Evolutionary conservation across 2,113 vertebrate genomes (phyloP).

Genomic region (Ceyx margarethae): DNA sequence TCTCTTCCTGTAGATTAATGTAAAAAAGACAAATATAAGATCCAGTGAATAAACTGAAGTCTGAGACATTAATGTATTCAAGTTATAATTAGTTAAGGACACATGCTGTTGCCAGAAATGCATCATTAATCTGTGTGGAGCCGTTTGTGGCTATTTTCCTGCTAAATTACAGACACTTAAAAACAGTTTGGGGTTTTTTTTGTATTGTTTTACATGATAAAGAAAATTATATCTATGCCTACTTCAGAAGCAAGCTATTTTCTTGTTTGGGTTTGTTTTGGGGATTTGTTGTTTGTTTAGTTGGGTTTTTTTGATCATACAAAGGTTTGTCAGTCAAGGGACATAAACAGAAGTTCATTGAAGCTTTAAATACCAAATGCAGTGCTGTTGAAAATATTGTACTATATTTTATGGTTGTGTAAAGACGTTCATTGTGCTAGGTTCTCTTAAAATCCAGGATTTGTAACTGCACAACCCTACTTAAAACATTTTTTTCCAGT

Average conservation of each 20-base stretch:
- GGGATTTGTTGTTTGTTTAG: background rate
- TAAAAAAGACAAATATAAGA: background rate
- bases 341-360: background rate
- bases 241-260: background rate
- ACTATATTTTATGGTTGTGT: background rate
- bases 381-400: background rate
- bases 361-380: background rate
- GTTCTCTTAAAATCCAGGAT: background rate
- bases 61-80: conserved; percentile 13
- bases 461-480: background rate
- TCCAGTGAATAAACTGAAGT: background rate
- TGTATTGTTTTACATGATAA: background rate
- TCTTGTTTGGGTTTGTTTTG: background rate
- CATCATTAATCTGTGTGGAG: conserved; percentile 14
- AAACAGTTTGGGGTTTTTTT: background rate
- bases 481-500: background rate
- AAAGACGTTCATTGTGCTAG: background rate
- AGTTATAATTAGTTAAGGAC: conserved; percentile 52
- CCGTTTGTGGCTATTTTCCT: conserved; percentile 11
- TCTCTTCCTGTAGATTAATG: background rate
- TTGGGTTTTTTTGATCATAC: background rate
- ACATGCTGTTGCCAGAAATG: conserved; percentile 18
- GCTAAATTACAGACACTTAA: conserved; percentile 31
- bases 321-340: background rate
- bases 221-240: background rate